phyloP scores from a whole-genome alignment of 2,797 vertebrate species.

The Vipera latastei region DNA sequence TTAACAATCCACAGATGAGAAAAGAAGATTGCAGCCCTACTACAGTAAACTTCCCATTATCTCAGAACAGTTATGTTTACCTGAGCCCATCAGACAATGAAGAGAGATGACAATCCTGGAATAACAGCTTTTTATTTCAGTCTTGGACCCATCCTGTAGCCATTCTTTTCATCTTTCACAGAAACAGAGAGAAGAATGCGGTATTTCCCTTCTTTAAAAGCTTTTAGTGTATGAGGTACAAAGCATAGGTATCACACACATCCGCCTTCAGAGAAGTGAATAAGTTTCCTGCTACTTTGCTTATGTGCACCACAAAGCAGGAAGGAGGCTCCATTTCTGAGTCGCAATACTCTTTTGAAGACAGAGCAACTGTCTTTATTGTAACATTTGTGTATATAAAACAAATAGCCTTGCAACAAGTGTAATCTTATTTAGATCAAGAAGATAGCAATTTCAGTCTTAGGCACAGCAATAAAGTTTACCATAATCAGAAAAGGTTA shows the following conservation, averaged over 20 bases:
- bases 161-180: not conserved
- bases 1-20: not conserved
- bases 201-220: not conserved
- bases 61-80: constrained; percentile 1
- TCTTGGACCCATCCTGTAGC: not conserved
- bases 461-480: not conserved
- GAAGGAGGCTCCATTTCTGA: constrained; percentile 3
- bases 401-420: not conserved
- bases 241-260: constrained; percentile 17
- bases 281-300: constrained; percentile 17
- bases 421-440: not conserved
- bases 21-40: not conserved
- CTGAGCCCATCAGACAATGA: not conserved
- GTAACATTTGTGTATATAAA: not conserved
- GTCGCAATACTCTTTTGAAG: not conserved
- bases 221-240: not conserved
- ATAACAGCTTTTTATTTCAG: not conserved
- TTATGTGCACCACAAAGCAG: not conserved
- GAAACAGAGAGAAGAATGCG: not conserved
- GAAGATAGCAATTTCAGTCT: not conserved
- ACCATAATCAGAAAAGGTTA: not conserved
- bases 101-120: not conserved
- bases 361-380: not conserved
- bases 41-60: not conserved
- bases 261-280: constrained; percentile 6